phyloP scores from a whole-genome alignment of 2,113 vertebrate genomes.

The Silurus asotus region DNA sequence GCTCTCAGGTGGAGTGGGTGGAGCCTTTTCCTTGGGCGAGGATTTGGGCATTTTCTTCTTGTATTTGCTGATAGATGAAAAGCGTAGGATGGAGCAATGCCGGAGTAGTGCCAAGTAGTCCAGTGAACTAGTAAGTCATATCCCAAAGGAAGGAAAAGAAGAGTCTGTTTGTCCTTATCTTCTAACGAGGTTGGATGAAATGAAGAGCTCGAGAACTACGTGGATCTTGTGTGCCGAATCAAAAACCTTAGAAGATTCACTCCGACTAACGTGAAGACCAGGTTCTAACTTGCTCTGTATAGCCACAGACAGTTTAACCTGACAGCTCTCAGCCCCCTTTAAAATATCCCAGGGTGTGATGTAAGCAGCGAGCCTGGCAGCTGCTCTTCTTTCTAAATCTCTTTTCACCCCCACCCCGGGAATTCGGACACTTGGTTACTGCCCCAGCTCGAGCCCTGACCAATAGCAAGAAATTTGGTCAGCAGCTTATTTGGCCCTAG shows the following conservation, averaged over 20 bases:
- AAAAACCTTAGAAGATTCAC: background rate
- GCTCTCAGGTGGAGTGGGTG: constrained; percentile 64
- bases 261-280: constrained; percentile 56
- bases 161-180: background rate
- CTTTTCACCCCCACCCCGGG: constrained; percentile 53
- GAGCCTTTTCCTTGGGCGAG: constrained; percentile 70
- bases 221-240: background rate
- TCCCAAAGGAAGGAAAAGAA: constrained; percentile 44
- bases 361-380: constrained; percentile 82
- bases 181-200: background rate
- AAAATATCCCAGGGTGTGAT: constrained; percentile 82
- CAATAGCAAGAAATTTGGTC: constrained; percentile 57
- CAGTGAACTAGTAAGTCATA: constrained; percentile 64
- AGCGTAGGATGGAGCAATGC: constrained; percentile 75
- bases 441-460: constrained; percentile 19
- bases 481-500: constrained; percentile 45
- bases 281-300: constrained; percentile 57
- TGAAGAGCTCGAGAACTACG: background rate
- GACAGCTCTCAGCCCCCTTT: constrained; percentile 85
- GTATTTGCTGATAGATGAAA: constrained; percentile 63
- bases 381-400: constrained; percentile 71
- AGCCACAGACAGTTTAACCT: constrained; percentile 72
- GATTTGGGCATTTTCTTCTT: constrained; percentile 80
- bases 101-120: constrained; percentile 75
- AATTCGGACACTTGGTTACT: constrained; percentile 24